Conservation (phyloP, 1,140 invertebrate species). For the Caenorhabditis elegans region WBcel235 BX284606.5:10765001-10765500, state of each 20-base stretch:
- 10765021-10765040: too few relatives aligned
- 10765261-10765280: not conserved
- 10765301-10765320: too few relatives aligned
- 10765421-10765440: conserved; percentile 22
- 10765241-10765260: too few relatives aligned
- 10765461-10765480: conserved; percentile 10
- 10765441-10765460: conserved; percentile 28
- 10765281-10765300: too few relatives aligned
- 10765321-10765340: not conserved
- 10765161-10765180: too few relatives aligned
- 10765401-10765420: conserved; percentile 20
- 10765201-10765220: too few relatives aligned
- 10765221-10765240: too few relatives aligned
- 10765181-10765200: too few relatives aligned
- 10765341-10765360: not conserved
- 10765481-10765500: conserved; percentile 25
- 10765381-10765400: not conserved
- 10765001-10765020: too few relatives aligned
- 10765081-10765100: not conserved
- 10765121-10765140: not conserved
- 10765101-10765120: not conserved
- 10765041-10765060: too few relatives aligned
- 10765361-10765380: conserved; percentile 15
- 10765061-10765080: not conserved
- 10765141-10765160: too few relatives aligned